Percentiles rank a stretch among this genome's conserved stretches.
Conservation (phyloP, 2,797 vertebrate species). For the Trachurus trachurus region DNA sequence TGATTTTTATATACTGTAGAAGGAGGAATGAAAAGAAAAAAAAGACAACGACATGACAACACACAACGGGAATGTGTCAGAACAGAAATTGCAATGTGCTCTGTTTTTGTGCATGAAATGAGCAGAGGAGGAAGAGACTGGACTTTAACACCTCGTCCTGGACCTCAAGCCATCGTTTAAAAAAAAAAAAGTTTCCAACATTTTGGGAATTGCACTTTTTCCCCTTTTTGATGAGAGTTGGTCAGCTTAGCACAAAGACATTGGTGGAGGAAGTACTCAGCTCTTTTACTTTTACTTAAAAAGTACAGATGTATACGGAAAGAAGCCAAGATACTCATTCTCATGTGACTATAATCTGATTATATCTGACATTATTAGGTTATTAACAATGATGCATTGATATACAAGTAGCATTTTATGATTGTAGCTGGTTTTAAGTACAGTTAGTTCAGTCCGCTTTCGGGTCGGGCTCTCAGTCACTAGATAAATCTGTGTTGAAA, state of each 20-base stretch:
- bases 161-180: conserved; percentile 50
- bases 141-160: conserved; percentile 27
- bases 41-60: conserved; percentile 2
- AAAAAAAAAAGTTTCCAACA: not conserved
- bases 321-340: not conserved
- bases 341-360: not conserved
- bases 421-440: too few relatives aligned
- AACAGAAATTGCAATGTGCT: conserved; percentile 70
- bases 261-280: not conserved
- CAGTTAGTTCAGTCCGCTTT: not conserved
- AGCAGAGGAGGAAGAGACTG: conserved; percentile 49
- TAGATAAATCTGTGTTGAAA: too few relatives aligned
- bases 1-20: conserved; percentile 1
- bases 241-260: not conserved
- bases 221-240: not conserved
- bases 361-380: not conserved
- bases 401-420: too few relatives aligned
- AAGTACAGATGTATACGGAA: not conserved
- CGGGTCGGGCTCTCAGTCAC: too few relatives aligned
- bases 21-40: conserved; percentile 4
- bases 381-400: not conserved
- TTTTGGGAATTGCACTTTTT: not conserved
- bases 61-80: conserved; percentile 65
- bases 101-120: conserved; percentile 65
- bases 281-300: not conserved